Conservation (phyloP, 2,113 vertebrate species). For the Aplodontia rufa region DNA sequence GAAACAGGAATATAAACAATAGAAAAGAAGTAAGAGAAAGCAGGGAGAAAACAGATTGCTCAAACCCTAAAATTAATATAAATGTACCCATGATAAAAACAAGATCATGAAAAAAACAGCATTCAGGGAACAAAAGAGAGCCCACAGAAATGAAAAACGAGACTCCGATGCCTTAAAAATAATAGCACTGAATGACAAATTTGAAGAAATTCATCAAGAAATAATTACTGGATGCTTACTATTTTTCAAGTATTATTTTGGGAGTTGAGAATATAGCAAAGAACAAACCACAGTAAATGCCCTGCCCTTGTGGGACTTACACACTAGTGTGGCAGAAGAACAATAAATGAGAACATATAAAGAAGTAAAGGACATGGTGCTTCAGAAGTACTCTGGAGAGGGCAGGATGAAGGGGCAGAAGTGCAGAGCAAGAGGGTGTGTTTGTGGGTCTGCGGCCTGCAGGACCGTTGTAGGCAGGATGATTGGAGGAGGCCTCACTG, state of each 20-base stretch:
- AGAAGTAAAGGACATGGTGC: not conserved
- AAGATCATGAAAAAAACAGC: not conserved
- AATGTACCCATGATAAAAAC: not conserved
- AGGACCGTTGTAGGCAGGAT: not conserved
- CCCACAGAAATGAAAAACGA: not conserved
- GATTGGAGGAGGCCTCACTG: not conserved
- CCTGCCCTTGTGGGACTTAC: not conserved
- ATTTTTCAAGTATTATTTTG: not conserved
- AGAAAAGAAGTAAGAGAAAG: not conserved
- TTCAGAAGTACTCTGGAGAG: not conserved
- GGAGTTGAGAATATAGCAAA: not conserved
- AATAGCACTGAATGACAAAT: not conserved
- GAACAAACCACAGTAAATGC: not conserved
- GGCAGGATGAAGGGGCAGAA: not conserved
- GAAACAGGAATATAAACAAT: not conserved
- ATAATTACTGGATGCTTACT: not conserved
- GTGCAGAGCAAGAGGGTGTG: accelerated
- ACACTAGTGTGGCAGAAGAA: not conserved
- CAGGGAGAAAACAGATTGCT: not conserved
- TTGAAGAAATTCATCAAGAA: not conserved
- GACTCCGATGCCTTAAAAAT: not conserved
- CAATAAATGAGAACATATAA: not conserved
- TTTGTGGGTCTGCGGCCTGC: no score
- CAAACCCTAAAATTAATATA: not conserved
- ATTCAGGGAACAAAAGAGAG: not conserved